Percentiles rank a stretch among this genome's conserved stretches.
phyloP scores from a whole-genome alignment of 2,797 vertebrate genomes.

The Acrossocheilus fasciatus region DNA sequence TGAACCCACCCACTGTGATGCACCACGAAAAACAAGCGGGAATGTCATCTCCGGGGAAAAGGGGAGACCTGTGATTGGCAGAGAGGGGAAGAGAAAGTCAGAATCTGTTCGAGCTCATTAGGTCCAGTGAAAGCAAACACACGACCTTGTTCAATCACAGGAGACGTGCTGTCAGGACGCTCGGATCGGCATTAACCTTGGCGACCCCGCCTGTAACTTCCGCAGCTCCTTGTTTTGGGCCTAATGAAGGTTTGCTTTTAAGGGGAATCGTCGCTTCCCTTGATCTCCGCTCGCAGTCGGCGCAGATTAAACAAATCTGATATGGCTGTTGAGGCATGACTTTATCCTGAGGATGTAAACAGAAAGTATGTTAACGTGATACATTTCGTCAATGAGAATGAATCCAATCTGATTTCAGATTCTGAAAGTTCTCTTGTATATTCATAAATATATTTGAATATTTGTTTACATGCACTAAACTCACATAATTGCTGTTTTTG shows the following conservation, averaged over 20 bases:
- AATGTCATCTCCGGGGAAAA: conserved; percentile 46
- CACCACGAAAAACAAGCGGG: conserved; percentile 35
- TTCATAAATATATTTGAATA: background rate
- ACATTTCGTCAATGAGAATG: background rate
- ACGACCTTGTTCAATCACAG: conserved; percentile 72
- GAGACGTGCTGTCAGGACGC: conserved; percentile 75
- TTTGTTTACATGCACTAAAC: background rate
- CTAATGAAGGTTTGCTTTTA: conserved; percentile 74
- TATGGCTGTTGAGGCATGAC: conserved; percentile 74
- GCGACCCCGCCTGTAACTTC: conserved; percentile 69
- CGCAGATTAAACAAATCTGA: conserved; percentile 81
- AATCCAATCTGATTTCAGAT: background rate
- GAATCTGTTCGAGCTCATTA: conserved; percentile 64
- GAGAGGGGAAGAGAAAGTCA: conserved; percentile 45
- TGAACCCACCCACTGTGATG: conserved; percentile 55
- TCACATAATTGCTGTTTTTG: background rate
- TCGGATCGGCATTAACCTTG: conserved; percentile 79
- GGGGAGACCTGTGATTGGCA: conserved; percentile 49
- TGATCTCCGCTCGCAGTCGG: conserved; percentile 78
- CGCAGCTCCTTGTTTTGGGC: conserved; percentile 56
- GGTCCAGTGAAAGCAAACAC: conserved; percentile 64
- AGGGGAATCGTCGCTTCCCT: conserved; percentile 70
- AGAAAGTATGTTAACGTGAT: background rate
- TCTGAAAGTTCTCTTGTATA: background rate
- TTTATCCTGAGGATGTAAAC: conserved; percentile 73